phyloP scores from a whole-genome alignment of 2,888 invertebrate genomes.

The Bellardia pandia region DNA sequence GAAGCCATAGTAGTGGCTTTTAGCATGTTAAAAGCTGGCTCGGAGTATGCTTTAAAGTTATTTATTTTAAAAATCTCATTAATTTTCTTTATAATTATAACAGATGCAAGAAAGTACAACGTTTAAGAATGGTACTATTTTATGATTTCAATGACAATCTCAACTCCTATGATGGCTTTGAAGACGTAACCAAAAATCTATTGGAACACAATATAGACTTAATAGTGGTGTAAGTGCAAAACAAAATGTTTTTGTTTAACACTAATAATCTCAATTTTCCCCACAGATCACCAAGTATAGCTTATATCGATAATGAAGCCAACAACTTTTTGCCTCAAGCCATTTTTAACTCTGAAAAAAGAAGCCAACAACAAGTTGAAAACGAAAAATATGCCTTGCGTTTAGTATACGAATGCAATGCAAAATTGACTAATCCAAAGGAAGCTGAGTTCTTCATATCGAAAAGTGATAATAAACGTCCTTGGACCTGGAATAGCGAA shows the following conservation, averaged over 20 bases:
- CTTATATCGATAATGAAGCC: constrained; percentile 80
- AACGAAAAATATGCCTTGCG: constrained; percentile 84
- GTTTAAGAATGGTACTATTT: constrained; percentile 87
- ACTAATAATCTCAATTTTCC: background rate
- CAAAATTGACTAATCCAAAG: constrained; percentile 85
- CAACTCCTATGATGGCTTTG: constrained; percentile 85
- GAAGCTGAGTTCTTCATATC: constrained; percentile 87
- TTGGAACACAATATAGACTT: constrained; percentile 86
- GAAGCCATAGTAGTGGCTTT: constrained; percentile 87
- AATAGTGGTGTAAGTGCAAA: constrained; percentile 86
- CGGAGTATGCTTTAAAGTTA: constrained; percentile 74
- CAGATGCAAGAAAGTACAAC: constrained; percentile 83
- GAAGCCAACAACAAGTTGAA: constrained; percentile 77
- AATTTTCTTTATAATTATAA: constrained; percentile 13
- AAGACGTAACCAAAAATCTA: constrained; percentile 85
- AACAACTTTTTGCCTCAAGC: constrained; percentile 76
- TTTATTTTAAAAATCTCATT: background rate
- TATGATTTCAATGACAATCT: constrained; percentile 86
- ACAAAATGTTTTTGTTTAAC: background rate
- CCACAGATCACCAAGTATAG: constrained; percentile 82
- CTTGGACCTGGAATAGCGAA: constrained; percentile 88
- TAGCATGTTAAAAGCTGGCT: constrained; percentile 84
- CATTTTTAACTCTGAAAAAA: constrained; percentile 75
- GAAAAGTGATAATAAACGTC: constrained; percentile 85
- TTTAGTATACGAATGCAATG: constrained; percentile 78